A percentile compares a stretch with the other conserved stretches of the same genome.
phyloP scores from a whole-genome alignment of 2,888 invertebrate species.

The Liposcelis brunnea region DNA sequence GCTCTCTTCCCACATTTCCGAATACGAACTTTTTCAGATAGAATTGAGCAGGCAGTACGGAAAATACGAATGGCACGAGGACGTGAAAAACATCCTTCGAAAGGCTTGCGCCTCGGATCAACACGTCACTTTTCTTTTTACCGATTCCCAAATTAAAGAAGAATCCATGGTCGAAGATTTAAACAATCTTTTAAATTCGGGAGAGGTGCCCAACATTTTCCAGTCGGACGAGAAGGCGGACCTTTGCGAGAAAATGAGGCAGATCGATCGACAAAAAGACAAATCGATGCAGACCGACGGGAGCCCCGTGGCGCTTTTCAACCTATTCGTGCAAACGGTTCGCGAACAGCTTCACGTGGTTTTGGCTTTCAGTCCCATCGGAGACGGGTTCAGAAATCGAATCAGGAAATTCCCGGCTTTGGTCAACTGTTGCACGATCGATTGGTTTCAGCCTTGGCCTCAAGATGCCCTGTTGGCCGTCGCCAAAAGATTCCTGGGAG shows the following conservation, averaged over 20 bases:
- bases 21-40: conserved; percentile 82
- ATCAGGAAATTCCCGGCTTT: conserved; percentile 83
- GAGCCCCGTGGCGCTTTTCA: conserved; percentile 73
- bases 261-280: conserved; percentile 70
- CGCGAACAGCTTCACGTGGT: conserved; percentile 82
- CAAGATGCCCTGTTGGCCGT: conserved; percentile 81
- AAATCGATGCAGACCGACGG: conserved; percentile 83
- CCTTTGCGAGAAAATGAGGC: conserved; percentile 81
- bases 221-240: conserved; percentile 72
- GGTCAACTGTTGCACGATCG: conserved; percentile 89
- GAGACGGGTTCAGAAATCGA: conserved; percentile 62
- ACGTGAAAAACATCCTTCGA: conserved; percentile 61
- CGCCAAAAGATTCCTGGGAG: conserved; percentile 62
- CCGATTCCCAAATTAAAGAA: conserved; percentile 85
- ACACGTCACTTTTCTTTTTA: conserved; percentile 77
- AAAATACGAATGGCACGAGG: conserved; percentile 76
- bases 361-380: conserved; percentile 80
- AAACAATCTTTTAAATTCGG: conserved; percentile 79
- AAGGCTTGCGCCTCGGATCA: conserved; percentile 70
- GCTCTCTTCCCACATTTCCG: conserved; percentile 82
- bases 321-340: conserved; percentile 69
- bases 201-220: conserved; percentile 86
- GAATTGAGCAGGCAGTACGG: conserved; percentile 81
- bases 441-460: conserved; percentile 96
- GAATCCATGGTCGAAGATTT: conserved; percentile 87